A percentile compares a stretch with the other conserved stretches of the same genome.
phyloP scores from a whole-genome alignment of 2,888 invertebrate genomes.

The Andrena marginata region DNA sequence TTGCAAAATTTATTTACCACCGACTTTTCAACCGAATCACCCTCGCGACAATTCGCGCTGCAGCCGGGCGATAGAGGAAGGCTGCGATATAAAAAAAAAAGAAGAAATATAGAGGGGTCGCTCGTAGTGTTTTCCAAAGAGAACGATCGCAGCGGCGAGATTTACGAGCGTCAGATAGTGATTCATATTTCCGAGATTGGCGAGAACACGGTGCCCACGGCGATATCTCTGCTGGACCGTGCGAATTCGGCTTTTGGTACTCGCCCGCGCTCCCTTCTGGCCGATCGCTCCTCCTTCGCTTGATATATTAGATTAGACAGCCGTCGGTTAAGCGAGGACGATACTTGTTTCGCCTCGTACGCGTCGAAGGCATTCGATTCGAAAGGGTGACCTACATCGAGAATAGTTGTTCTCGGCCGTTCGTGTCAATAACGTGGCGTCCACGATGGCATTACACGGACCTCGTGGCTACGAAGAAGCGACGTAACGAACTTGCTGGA shows the following conservation, averaged over 20 bases:
- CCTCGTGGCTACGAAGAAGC: background rate
- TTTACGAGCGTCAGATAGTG: background rate
- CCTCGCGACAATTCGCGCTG: no score
- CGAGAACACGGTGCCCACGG: constrained; percentile 1
- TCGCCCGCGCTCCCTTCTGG: constrained; percentile 10
- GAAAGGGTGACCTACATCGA: background rate
- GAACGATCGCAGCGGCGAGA: background rate
- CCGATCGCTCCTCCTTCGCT: background rate
- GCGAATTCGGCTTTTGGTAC: constrained; percentile 53
- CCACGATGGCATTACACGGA: no score
- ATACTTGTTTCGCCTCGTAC: background rate
- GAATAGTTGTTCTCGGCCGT: background rate
- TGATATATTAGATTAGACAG: constrained; percentile 7
- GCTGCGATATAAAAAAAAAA: no score
- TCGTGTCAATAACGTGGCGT: background rate
- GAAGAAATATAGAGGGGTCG: no score
- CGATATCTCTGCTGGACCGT: constrained; percentile 44
- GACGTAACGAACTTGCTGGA: background rate
- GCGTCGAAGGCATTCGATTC: background rate
- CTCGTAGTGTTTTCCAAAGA: background rate
- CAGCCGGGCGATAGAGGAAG: no score
- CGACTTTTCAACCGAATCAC: no score
- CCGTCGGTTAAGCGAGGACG: background rate
- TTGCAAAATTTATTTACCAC: no score
- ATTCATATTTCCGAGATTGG: constrained; percentile 31